A percentile compares a stretch with the other conserved stretches of the same genome.
phyloP scores from a whole-genome alignment of 2,888 invertebrate species.

The Drosophila demipolita region DNA sequence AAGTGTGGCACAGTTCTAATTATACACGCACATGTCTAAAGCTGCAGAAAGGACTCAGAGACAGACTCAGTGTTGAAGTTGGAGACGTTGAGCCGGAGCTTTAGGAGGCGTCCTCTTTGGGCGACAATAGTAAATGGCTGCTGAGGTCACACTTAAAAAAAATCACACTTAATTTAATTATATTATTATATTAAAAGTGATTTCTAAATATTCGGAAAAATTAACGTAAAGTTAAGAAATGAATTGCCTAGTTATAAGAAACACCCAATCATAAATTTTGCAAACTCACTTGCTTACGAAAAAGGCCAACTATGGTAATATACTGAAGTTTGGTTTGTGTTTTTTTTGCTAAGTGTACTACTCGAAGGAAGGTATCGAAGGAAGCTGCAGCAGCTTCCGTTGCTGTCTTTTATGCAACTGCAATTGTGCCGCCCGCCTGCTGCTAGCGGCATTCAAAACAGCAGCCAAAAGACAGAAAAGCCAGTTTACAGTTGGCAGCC shows the following conservation, averaged over 20 bases:
- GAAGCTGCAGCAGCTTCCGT: conserved; percentile 62
- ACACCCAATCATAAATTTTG: too few species aligned
- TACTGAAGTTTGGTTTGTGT: neutral
- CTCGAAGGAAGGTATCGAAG: conserved; percentile 57
- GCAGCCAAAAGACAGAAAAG: conserved; percentile 61
- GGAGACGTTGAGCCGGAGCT: conserved; percentile 51
- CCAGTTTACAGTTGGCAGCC: conserved; percentile 28
- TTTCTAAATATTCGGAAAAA: neutral
- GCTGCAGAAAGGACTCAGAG: conserved; percentile 9
- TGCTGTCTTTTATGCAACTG: conserved; percentile 80
- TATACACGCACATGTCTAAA: conserved; percentile 77
- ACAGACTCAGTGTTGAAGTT: neutral
- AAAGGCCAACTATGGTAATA: too few species aligned
- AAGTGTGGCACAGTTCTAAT: conserved; percentile 77
- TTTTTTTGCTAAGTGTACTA: conserved; percentile 4
- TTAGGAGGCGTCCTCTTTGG: conserved; percentile 27
- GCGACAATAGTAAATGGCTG: conserved; percentile 31
- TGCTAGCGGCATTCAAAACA: conserved; percentile 80
- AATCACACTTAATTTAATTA: neutral
- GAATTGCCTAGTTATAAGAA: neutral
- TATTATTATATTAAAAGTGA: neutral
- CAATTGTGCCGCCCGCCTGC: conserved; percentile 73
- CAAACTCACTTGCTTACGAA: too few species aligned
- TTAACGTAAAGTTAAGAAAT: neutral
- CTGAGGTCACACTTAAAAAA: neutral